phyloP scores from a whole-genome alignment of 2,113 vertebrate species.

The Toxotes chatareus region DNA sequence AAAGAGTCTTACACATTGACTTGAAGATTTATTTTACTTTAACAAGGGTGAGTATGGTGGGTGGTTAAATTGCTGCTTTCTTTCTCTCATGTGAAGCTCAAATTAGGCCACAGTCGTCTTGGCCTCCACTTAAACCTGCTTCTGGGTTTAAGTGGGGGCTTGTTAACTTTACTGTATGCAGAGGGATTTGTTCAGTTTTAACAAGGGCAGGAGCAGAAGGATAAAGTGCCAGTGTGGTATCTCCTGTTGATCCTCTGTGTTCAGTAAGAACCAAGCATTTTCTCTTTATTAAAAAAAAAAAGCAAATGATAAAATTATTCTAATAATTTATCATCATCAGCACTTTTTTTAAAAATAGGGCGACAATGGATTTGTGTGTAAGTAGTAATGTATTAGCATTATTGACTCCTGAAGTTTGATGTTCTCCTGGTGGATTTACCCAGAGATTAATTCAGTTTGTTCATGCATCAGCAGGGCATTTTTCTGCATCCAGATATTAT shows the following conservation, averaged over 20 bases:
- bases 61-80: slow-evolving; percentile 18
- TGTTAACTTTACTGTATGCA: slow-evolving; percentile 6
- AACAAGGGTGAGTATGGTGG: slow-evolving; percentile 2
- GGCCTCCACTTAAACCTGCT: neutral
- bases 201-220: neutral
- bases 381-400: neutral
- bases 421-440: neutral
- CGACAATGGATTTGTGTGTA: too few species aligned
- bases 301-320: neutral
- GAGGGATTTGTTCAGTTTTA: slow-evolving; percentile 27
- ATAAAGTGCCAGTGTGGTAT: neutral
- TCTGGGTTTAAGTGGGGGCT: neutral
- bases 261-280: neutral
- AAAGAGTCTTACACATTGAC: slow-evolving; percentile 12
- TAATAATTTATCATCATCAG: neutral
- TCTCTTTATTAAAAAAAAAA: neutral
- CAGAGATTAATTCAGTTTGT: neutral
- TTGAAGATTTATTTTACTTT: slow-evolving; percentile 21
- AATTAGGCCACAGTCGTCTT: slow-evolving; percentile 25
- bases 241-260: neutral
- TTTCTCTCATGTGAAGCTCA: slow-evolving; percentile 27
- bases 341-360: too few species aligned
- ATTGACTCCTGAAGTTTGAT: slow-evolving; percentile 5
- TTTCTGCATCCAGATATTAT: neutral
- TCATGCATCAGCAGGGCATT: neutral